phyloP scores from a whole-genome alignment of 2,113 vertebrate genomes.

The Tor tambroides region DNA sequence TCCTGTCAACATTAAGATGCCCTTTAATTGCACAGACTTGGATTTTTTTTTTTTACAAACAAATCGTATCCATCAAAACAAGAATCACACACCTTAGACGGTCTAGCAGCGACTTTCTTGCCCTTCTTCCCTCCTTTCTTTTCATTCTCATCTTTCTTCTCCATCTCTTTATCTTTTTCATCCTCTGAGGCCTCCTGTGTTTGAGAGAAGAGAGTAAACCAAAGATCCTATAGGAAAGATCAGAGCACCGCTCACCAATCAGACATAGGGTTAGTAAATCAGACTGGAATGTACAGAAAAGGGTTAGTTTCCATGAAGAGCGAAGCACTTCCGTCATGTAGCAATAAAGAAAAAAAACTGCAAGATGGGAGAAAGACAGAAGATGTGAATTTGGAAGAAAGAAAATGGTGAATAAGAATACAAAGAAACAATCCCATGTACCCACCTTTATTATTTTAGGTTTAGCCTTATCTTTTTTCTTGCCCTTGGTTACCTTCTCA shows the following conservation, averaged over 20 bases:
- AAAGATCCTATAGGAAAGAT: not conserved
- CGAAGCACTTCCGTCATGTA: not conserved
- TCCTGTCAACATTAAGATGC: constrained; percentile 27
- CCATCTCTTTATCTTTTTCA: constrained; percentile 62
- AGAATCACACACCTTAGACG: constrained; percentile 61
- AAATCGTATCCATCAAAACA: not conserved
- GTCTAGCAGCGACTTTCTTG: constrained; percentile 56
- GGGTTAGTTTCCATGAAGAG: not conserved
- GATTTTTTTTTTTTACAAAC: not conserved
- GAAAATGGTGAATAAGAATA: not conserved
- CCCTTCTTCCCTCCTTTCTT: constrained; percentile 62
- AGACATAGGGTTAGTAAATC: not conserved
- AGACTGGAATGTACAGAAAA: constrained; percentile 4
- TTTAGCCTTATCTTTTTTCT: constrained; percentile 69
- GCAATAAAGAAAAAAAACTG: not conserved
- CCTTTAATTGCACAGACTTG: not conserved
- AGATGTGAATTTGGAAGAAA: not conserved
- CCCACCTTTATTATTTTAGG: constrained; percentile 65
- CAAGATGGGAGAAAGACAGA: not conserved
- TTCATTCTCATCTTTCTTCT: constrained; percentile 62
- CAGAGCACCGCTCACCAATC: not conserved
- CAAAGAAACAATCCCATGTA: constrained; percentile 32
- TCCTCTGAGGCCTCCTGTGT: constrained; percentile 66
- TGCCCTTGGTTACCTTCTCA: constrained; percentile 63
- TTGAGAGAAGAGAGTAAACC: not conserved